Percentiles rank a stretch among this genome's conserved stretches.
phyloP scores from a whole-genome alignment of 2,888 invertebrate species.

The Mycalesis mineus region DNA sequence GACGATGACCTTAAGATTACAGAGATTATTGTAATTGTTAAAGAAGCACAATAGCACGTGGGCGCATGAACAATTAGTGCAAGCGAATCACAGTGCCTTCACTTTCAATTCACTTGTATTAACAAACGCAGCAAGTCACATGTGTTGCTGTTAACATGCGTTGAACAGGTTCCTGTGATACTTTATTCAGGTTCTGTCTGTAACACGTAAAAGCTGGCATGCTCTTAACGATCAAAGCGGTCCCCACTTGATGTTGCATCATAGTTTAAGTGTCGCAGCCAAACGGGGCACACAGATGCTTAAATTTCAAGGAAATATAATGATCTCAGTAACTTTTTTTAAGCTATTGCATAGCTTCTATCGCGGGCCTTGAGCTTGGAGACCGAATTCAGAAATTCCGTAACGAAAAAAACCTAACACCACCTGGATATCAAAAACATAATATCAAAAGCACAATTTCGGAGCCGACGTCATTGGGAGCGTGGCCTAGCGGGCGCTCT shows the following conservation, averaged over 20 bases:
- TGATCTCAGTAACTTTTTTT: no score
- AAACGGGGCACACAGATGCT: background rate
- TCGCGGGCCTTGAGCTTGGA: no score
- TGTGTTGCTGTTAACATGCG: constrained; percentile 3
- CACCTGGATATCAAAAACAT: no score
- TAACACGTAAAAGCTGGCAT: background rate
- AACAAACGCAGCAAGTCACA: constrained; percentile 15
- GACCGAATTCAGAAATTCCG: no score
- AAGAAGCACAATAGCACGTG: constrained; percentile 31
- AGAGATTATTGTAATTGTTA: constrained; percentile 26
- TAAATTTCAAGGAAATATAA: no score
- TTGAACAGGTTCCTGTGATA: background rate
- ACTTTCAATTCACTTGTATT: constrained; percentile 38
- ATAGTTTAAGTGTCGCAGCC: background rate
- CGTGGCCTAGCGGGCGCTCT: no score
- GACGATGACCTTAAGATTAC: constrained; percentile 7
- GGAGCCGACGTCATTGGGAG: no score
- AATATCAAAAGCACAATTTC: no score
- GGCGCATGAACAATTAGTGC: constrained; percentile 33
- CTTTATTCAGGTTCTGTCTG: background rate
- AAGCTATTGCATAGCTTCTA: no score
- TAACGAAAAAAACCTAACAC: no score
- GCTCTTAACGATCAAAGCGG: background rate
- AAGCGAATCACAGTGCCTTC: constrained; percentile 39
- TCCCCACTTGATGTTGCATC: background rate